A percentile compares a stretch with the other conserved stretches of the same genome.
Evolutionary conservation across 2,888 invertebrate genomes (phyloP).

Genomic region (Xiphydria camelus): DNA sequence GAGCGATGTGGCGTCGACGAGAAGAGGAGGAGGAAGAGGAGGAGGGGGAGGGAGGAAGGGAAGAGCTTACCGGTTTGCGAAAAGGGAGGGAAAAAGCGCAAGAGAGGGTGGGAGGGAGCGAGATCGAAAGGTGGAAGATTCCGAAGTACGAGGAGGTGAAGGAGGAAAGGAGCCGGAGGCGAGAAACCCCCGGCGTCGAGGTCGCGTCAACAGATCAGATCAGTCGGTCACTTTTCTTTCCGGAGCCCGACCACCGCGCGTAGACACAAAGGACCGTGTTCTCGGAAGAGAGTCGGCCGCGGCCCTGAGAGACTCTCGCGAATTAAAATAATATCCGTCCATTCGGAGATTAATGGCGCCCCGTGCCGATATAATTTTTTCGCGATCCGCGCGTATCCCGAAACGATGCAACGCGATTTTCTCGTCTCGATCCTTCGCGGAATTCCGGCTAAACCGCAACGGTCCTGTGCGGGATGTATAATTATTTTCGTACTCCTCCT

Average conservation of each 20-base stretch:
- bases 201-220: slow-evolving; percentile 39
- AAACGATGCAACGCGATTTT: no score
- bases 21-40: background rate
- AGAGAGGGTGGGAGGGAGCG: slow-evolving; percentile 2
- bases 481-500: no score
- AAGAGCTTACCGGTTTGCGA: no score
- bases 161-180: slow-evolving; percentile 18
- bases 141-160: no score
- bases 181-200: slow-evolving; percentile 20
- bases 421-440: no score
- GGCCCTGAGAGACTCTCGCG: no score
- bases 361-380: slow-evolving; percentile 43
- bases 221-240: slow-evolving; percentile 46
- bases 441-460: no score
- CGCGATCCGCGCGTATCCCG: no score
- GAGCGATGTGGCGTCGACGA: background rate
- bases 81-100: background rate
- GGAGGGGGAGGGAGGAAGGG: background rate
- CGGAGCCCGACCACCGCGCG: slow-evolving; percentile 34
- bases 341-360: slow-evolving; percentile 50
- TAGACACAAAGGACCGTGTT: slow-evolving; percentile 48
- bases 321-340: slow-evolving; percentile 53
- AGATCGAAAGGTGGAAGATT: no score
- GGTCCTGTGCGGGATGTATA: no score
- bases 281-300: slow-evolving; percentile 43